Conservation (phyloP, 2,797 vertebrate genomes). For the Ataeniobius toweri region DNA sequence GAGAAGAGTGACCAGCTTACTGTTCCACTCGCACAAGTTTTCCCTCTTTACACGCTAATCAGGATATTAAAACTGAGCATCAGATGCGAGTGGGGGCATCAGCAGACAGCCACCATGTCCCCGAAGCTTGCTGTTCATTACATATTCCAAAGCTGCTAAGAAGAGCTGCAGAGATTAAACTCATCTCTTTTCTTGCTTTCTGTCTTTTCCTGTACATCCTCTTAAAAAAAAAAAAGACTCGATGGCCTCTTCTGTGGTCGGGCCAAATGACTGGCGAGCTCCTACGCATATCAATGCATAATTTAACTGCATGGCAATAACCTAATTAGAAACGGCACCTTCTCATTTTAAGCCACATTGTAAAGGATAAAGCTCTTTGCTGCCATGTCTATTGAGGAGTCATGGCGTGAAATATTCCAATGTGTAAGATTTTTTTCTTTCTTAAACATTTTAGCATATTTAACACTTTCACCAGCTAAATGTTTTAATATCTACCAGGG, state of each 20-base stretch:
- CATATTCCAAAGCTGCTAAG: slow-evolving; percentile 49
- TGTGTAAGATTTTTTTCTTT: slow-evolving; percentile 33
- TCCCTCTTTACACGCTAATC: slow-evolving; percentile 55
- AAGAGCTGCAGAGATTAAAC: slow-evolving; percentile 55
- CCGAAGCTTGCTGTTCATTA: slow-evolving; percentile 49
- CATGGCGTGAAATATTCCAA: slow-evolving; percentile 62
- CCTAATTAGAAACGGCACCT: slow-evolving; percentile 72
- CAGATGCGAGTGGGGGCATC: neutral
- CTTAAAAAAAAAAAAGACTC: slow-evolving; percentile 18
- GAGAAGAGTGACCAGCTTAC: slow-evolving; percentile 38
- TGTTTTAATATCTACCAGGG: slow-evolving; percentile 65
- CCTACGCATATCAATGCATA: slow-evolving; percentile 72
- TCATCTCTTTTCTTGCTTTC: slow-evolving; percentile 50
- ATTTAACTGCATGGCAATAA: slow-evolving; percentile 76
- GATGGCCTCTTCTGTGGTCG: slow-evolving; percentile 20
- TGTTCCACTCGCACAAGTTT: slow-evolving; percentile 29
- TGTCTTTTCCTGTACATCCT: slow-evolving; percentile 49
- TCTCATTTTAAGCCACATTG: slow-evolving; percentile 72
- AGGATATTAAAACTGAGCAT: slow-evolving; percentile 59
- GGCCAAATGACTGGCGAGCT: slow-evolving; percentile 60
- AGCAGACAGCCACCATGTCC: slow-evolving; percentile 49
- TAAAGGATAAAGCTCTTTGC: slow-evolving; percentile 66
- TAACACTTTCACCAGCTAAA: slow-evolving; percentile 69
- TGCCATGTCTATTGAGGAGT: slow-evolving; percentile 54
- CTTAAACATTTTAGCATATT: slow-evolving; percentile 65